These are phyloP conservation scores for Plectus sambesii DNA, from an alignment of 1,140 invertebrate genomes.

Conservation along the genomic window DNA sequence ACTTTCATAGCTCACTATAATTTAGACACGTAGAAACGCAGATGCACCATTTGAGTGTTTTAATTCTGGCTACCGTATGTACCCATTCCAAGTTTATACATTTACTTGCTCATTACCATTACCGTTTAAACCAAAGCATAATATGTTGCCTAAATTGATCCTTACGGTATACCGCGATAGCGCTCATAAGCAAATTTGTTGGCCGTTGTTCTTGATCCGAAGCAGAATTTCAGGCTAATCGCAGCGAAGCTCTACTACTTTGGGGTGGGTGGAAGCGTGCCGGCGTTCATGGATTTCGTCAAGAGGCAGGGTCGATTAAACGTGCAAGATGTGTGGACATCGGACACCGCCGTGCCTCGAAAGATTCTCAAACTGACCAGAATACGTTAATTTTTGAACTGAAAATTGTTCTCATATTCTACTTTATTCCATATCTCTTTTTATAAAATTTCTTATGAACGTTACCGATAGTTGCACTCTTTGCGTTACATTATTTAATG, in stretches of 20 bases:
- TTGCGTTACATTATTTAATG: no score
- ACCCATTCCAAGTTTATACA: background rate
- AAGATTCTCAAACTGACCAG: slow-evolving; percentile 5
- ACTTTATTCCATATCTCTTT: no score
- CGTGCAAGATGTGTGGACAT: background rate
- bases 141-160: background rate
- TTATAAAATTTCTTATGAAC: no score
- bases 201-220: slow-evolving; percentile 5
- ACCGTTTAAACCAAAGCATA: slow-evolving; percentile 1
- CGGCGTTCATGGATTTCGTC: slow-evolving; percentile 14
- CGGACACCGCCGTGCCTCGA: slow-evolving; percentile 6
- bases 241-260: slow-evolving; percentile 47
- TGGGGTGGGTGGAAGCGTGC: slow-evolving; percentile 44
- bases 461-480: no score
- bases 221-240: slow-evolving; percentile 29
- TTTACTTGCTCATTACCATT: background rate
- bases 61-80: background rate
- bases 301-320: slow-evolving; percentile 3
- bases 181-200: background rate
- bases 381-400: no score
- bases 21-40: no score
- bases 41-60: background rate
- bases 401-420: no score
- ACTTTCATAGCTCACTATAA: no score
- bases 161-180: background rate